Evolutionary conservation across 1,140 invertebrate genomes (phyloP).

Genomic region (Drosophila pallidifrons): DNA sequence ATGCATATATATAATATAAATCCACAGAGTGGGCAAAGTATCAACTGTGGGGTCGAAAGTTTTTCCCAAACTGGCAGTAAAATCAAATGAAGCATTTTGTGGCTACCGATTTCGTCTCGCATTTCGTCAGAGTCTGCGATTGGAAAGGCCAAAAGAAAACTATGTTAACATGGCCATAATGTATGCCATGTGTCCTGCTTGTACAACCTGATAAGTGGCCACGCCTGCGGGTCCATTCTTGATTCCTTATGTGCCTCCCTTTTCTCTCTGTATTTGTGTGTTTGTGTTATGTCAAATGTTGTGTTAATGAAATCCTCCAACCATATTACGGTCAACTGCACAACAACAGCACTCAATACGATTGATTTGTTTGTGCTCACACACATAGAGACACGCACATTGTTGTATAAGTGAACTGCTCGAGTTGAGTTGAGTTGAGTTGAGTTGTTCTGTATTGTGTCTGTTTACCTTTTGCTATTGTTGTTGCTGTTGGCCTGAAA

Average conservation of each 20-base stretch:
- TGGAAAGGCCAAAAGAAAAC: slow-evolving; percentile 53
- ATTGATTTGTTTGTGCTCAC: slow-evolving; percentile 64
- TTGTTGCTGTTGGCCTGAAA: slow-evolving; percentile 35
- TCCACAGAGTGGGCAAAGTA: background rate
- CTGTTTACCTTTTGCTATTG: slow-evolving; percentile 45
- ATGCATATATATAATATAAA: slow-evolving; percentile 1
- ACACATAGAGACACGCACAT: background rate
- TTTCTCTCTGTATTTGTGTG: slow-evolving; percentile 26
- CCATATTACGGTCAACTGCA: slow-evolving; percentile 67
- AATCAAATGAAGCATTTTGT: slow-evolving; percentile 78
- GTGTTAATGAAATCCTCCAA: slow-evolving; percentile 79
- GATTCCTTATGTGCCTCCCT: slow-evolving; percentile 16
- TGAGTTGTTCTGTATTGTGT: slow-evolving; percentile 5
- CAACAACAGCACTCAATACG: slow-evolving; percentile 51
- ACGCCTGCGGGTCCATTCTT: slow-evolving; percentile 67
- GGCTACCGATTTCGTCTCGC: slow-evolving; percentile 37
- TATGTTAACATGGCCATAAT: slow-evolving; percentile 77
- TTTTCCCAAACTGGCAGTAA: slow-evolving; percentile 59
- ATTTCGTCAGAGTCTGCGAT: slow-evolving; percentile 40
- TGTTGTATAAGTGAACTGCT: background rate
- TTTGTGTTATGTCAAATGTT: slow-evolving; percentile 79
- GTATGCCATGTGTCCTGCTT: slow-evolving; percentile 43
- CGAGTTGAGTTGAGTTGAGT: background rate
- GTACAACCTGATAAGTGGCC: slow-evolving; percentile 67
- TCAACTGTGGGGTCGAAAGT: slow-evolving; percentile 6